Conservation (phyloP, 2,113 vertebrate genomes). For the Phylloscopus trochilus region DNA sequence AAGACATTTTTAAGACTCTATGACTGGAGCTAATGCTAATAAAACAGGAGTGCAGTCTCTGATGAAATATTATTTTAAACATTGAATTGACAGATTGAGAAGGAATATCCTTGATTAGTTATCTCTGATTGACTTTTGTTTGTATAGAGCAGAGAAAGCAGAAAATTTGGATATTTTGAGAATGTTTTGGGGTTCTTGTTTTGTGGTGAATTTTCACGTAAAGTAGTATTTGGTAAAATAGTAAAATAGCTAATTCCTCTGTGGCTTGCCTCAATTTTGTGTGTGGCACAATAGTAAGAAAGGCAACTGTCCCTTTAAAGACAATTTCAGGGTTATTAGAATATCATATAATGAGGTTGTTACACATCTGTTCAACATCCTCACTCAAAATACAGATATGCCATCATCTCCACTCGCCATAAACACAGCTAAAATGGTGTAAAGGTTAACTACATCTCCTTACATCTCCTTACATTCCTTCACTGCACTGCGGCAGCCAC, state of each 20-base stretch:
- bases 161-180: background rate
- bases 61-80: background rate
- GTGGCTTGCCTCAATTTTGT: background rate
- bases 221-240: background rate
- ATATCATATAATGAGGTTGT: background rate
- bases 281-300: background rate
- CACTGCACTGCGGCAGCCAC: background rate
- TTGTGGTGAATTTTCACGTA: accelerated
- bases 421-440: background rate
- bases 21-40: background rate
- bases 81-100: background rate
- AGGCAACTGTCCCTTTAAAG: background rate
- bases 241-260: background rate
- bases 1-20: background rate
- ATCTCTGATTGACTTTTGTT: background rate
- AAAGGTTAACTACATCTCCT: background rate
- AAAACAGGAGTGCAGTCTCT: accelerated
- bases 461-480: background rate
- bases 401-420: background rate
- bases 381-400: background rate
- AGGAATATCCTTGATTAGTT: background rate
- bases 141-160: background rate
- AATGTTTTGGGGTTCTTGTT: background rate
- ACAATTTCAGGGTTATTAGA: background rate
- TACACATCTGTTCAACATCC: background rate